Base-by-base conservation (phyloP, 2,113 vertebrate genomes). In the Hypomesus transpacificus region DNA sequence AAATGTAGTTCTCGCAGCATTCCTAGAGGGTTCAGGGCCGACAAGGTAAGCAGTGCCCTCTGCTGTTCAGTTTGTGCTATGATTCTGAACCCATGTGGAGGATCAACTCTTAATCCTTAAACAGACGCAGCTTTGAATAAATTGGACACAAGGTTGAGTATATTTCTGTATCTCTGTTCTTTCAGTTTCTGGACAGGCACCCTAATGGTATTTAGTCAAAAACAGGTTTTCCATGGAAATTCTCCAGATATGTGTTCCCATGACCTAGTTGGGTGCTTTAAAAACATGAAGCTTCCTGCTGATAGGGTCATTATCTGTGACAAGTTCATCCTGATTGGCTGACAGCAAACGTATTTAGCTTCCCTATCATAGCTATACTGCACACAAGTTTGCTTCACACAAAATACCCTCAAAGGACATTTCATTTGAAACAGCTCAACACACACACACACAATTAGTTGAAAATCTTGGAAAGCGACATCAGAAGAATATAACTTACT, bases 401-500 rank as follows among this genome's bases (percentile, higher is more conserved):
- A 69, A 18, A 58, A 9, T 28, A 26, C 11, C 16, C 53, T 31
- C 62, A 39, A 11, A 64, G 9, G 9, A 46, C 39, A 46, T 46
- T 46, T 46, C 1, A 46, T 46, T 46, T 46, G 39, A 46, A 46
- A 46, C 39, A 46, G 39, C 7, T 46, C 39, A 46, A 57, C 67
- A 56, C 52, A 68, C 52, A 68, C 52, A 68, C 14, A 14, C 3
- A 57, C 39, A 46, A 46, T 46, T 46, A 2, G 9, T 46, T 46
- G 39, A 46, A 11, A 46, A 46, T 46, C 39, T 46, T 13, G 39
- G 7, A 13, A 9, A 46, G 39, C 7, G 13, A 46, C 9, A 34
- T 7, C 4, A 64, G 3, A 7, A 17, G 5, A 9, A 18, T 14
- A 51, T 21, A 83, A 98, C 97, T 98, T 89, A 99, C 96, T 86